Percentiles rank a stretch among this genome's conserved stretches.
Evolutionary conservation across 2,797 vertebrate species (phyloP).

Genomic region (Vireo griseus): DNA sequence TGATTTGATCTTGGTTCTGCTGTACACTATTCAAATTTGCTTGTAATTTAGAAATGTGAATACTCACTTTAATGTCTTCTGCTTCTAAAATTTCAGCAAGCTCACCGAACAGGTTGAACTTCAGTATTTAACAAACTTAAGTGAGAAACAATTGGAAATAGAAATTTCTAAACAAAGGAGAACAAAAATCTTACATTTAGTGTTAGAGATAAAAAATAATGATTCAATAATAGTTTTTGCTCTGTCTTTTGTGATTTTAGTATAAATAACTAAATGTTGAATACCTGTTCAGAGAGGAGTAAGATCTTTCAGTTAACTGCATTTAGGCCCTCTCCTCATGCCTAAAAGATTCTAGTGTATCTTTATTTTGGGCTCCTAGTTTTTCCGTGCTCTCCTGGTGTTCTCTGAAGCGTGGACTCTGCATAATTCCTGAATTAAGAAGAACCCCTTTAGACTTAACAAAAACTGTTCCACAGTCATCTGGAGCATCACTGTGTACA

Average conservation of each 20-base stretch:
- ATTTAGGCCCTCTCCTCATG: background rate
- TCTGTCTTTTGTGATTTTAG: background rate
- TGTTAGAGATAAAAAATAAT: background rate
- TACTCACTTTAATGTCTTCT: background rate
- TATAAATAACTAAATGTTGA: background rate
- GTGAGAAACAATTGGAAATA: background rate
- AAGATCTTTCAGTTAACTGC: background rate
- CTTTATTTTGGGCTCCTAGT: slow-evolving; percentile 38
- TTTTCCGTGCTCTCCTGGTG: background rate
- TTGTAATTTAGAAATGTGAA: background rate
- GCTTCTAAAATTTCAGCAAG: background rate
- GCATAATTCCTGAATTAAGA: slow-evolving; percentile 21
- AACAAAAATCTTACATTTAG: background rate
- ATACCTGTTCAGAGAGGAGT: background rate
- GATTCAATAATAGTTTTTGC: background rate
- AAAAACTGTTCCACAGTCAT: slow-evolving; percentile 2
- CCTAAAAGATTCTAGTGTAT: background rate
- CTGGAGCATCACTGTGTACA: slow-evolving; percentile 25
- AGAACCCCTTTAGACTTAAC: slow-evolving; percentile 23
- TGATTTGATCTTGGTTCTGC: background rate
- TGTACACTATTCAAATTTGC: background rate
- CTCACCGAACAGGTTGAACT: background rate
- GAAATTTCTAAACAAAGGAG: background rate
- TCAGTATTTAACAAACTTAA: background rate
- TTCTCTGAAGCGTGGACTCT: slow-evolving; percentile 16